These are phyloP conservation scores for Gallirallus australis DNA, from an alignment of 2,797 vertebrate species.

Conservation along the genomic window DNA sequence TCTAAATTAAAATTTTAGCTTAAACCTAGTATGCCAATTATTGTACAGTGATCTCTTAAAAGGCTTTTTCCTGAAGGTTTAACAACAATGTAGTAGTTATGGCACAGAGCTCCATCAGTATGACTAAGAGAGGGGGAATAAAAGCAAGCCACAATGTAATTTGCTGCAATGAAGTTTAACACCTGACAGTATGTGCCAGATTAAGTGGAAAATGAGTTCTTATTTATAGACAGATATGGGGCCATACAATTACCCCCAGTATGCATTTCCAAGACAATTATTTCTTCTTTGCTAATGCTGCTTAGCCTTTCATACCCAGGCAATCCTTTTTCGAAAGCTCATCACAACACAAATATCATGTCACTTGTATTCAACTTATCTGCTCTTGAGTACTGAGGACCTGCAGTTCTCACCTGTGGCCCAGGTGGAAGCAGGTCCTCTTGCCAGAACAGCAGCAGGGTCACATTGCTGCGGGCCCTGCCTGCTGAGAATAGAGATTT, in stretches of 20 bases:
- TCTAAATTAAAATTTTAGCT: neutral
- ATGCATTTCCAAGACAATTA: neutral
- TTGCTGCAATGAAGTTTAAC: neutral
- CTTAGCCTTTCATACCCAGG: neutral
- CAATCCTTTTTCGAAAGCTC: neutral
- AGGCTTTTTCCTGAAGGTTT: neutral
- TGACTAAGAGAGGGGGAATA: neutral
- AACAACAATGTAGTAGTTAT: neutral
- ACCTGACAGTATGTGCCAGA: accelerated
- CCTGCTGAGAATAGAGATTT: accelerated
- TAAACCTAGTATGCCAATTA: neutral
- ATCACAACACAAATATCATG: neutral
- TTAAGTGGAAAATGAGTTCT: neutral
- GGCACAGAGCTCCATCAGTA: neutral
- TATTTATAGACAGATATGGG: neutral
- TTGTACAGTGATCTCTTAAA: neutral
- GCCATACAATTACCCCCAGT: neutral
- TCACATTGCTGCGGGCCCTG: neutral
- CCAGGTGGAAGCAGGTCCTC: neutral
- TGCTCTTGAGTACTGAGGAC: accelerated
- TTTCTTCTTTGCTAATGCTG: neutral
- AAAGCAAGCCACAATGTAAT: neutral
- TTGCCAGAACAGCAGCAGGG: neutral
- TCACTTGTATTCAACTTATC: neutral
- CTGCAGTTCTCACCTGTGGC: neutral